Percentiles rank a stretch among this genome's conserved stretches.
Conservation (phyloP, 2,113 vertebrate genomes). For the Laticauda colubrina region DNA sequence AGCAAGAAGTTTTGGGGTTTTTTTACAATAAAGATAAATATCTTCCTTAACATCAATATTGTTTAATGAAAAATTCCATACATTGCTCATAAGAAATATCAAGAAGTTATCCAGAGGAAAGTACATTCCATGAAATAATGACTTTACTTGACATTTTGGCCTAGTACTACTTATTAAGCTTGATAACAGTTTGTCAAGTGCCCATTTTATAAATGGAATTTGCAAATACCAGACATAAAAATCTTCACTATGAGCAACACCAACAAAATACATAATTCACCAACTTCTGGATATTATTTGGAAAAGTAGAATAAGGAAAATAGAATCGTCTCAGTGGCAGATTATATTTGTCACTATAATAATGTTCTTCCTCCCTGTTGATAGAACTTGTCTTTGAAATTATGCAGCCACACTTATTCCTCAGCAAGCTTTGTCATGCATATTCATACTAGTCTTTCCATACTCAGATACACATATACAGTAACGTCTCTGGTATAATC, state of each 20-base stretch:
- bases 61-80: background rate
- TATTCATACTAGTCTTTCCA: background rate
- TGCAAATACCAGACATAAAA: background rate
- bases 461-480: background rate
- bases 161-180: background rate
- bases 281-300: background rate
- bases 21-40: background rate
- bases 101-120: background rate
- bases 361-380: background rate
- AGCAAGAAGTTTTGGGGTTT: background rate
- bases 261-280: background rate
- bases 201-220: conserved; percentile 8
- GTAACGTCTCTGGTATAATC: background rate
- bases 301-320: background rate
- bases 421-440: background rate
- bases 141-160: background rate
- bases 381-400: background rate
- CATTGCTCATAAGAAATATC: background rate
- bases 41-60: background rate
- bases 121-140: background rate
- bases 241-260: background rate
- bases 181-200: conserved; percentile 5
- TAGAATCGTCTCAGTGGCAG: background rate
- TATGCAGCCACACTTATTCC: background rate
- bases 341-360: background rate